phyloP scores from a whole-genome alignment of 1,140 invertebrate genomes.

The Aphaenogaster ashmeadi region DNA sequence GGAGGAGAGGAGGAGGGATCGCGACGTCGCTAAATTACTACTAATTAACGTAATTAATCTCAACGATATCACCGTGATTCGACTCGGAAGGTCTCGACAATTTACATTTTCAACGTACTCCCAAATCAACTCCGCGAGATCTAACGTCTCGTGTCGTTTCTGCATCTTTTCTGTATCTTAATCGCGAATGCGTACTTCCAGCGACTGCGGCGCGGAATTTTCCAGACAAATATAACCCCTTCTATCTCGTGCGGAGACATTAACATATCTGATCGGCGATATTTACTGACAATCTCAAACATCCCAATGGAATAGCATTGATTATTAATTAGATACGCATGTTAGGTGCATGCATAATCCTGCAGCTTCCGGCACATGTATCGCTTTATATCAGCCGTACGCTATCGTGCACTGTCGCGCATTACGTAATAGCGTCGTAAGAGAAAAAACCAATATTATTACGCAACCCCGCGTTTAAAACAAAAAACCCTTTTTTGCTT shows the following conservation, averaged over 20 bases:
- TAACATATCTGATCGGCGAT: constrained; percentile 60
- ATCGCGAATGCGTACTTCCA: background rate
- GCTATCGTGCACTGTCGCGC: background rate
- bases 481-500: background rate
- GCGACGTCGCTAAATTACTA: constrained; percentile 3
- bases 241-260: background rate
- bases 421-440: background rate
- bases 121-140: background rate
- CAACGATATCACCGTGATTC: background rate
- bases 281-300: constrained; percentile 39
- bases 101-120: background rate
- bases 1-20: background rate
- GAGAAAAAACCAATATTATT: background rate
- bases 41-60: constrained; percentile 35
- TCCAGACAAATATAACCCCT: constrained; percentile 32
- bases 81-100: background rate
- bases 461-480: background rate
- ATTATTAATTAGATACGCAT: constrained; percentile 61
- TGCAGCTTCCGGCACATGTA: constrained; percentile 52
- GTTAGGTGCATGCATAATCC: constrained; percentile 42
- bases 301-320: constrained; percentile 61
- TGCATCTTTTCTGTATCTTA: too few relatives aligned
- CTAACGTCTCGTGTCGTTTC: background rate
- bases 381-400: constrained; percentile 45
- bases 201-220: constrained; percentile 12